Base-by-base conservation (phyloP, 1,140 invertebrate species). In the Lethrus apterus region DNA sequence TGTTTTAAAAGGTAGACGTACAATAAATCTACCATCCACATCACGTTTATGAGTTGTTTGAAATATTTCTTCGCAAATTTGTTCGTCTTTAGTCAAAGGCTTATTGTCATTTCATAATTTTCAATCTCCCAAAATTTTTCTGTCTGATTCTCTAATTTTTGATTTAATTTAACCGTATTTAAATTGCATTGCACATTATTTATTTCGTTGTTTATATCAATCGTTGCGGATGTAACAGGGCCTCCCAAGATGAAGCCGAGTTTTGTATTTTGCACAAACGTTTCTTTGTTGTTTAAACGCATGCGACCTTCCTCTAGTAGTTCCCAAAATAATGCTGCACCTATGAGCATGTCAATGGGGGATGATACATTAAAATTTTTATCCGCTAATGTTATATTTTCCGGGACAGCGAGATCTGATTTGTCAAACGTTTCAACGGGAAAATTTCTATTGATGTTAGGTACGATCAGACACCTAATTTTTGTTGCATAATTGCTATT, bases 1-100 rank as follows among this genome's bases (percentile, higher is more conserved):
- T 51, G 48, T 35, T 32, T 17, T 30, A 43, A 57, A 40, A 20
- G 50, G 48, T 34, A 50, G 26, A 15, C 17, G 30, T 23, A 62
- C 49, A 23, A 43, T 33, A 48, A 54, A 47, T 41, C 54, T 49
- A n/a, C 48, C 47, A 40, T 48, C 36, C 20, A 21, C 13, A 15
- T 15, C 14, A 24, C 35, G 31, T 18, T n/a, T 36, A 30, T 10
- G 17, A 7, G 10, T 46, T 4, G 13, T 26, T 3, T 21, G 2
- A 46, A 46, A 46, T 9, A 24, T 11, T n/a, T 36, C n/a, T 17
- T 46, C 44, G 24, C 44, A 46, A 10, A 20, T 4, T 13, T 3
- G 3, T 46, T 46, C 21, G n/a, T 46, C 32, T n/a, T 2, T 13
- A 2, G 32, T 15, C 7, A 36, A 24, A 7, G 3, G 13, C 14